Evolutionary conservation across 1,140 invertebrate species (phyloP).

Genomic region (Pachypsylla venusta): DNA sequence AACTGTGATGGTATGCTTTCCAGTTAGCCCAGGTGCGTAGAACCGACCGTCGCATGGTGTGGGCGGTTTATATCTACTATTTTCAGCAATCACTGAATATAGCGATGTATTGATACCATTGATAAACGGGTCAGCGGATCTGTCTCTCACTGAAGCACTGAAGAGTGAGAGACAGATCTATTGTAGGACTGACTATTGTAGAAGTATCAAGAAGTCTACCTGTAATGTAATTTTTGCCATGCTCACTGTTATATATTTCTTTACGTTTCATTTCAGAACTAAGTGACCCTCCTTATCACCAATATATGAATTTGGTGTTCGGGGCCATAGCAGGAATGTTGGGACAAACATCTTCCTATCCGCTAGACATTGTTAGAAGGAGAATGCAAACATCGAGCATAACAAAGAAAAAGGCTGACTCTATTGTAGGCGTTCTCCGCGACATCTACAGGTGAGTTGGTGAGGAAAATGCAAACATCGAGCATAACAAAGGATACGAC

Average conservation of each 20-base stretch:
- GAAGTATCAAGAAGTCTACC: too few species aligned
- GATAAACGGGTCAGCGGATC: too few species aligned
- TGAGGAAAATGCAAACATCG: slow-evolving; percentile 67
- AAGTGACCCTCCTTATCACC: slow-evolving; percentile 4
- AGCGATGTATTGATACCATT: too few species aligned
- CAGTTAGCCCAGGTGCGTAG: too few species aligned
- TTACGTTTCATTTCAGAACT: background rate
- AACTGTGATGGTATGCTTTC: too few species aligned
- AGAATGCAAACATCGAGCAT: slow-evolving; percentile 61
- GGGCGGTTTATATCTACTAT: too few species aligned
- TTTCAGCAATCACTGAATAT: too few species aligned
- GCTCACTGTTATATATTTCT: background rate
- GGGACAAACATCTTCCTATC: slow-evolving; percentile 92
- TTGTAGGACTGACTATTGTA: too few species aligned
- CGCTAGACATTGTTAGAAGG: slow-evolving; percentile 78
- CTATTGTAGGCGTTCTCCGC: slow-evolving; percentile 42
- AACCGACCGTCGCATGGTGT: too few species aligned
- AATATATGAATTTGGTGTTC: slow-evolving; percentile 46
- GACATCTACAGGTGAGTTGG: slow-evolving; percentile 43
- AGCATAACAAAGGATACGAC: slow-evolving; percentile 43
- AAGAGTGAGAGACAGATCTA: too few species aligned
- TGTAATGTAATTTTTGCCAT: too few species aligned
- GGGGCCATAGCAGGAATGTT: slow-evolving; percentile 84
- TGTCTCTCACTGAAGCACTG: too few species aligned
- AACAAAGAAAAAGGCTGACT: slow-evolving; percentile 43